phyloP scores from a whole-genome alignment of 2,888 invertebrate genomes.

The Parasteatoda lunata region DNA sequence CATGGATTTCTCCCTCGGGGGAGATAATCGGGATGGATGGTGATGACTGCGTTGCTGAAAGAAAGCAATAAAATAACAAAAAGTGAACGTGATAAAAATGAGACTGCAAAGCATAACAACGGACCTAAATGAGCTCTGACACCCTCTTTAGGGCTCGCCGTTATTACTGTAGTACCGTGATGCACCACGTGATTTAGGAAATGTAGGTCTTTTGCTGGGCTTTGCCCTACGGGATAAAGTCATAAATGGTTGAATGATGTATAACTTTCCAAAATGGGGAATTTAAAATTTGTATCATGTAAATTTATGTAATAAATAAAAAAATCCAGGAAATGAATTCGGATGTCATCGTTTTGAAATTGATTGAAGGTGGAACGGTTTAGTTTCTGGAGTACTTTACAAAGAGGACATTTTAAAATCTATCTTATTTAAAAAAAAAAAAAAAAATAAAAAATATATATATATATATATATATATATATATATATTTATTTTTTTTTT shows the following conservation, averaged over 20 bases:
- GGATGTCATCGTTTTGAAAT: too few relatives aligned
- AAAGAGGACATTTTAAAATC: too few relatives aligned
- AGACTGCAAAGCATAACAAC: conserved; percentile 26
- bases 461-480: too few relatives aligned
- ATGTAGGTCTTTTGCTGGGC: conserved; percentile 23
- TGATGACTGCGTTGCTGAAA: conserved; percentile 41
- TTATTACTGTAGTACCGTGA: conserved; percentile 25
- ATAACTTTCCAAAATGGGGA: neutral
- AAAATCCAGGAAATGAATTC: too few relatives aligned
- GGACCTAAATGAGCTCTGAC: conserved; percentile 48
- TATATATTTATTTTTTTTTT: too few relatives aligned
- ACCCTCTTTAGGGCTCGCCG: conserved; percentile 47
- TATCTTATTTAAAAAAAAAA: too few relatives aligned
- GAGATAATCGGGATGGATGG: conserved; percentile 56
- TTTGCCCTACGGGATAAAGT: conserved; percentile 4
- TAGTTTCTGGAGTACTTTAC: too few relatives aligned
- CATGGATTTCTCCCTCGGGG: conserved; percentile 52
- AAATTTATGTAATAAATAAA: too few relatives aligned
- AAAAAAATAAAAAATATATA: too few relatives aligned
- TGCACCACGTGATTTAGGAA: conserved; percentile 41
- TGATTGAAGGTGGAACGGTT: too few relatives aligned
- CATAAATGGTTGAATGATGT: conserved; percentile 14
- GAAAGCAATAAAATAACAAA: conserved; percentile 13
- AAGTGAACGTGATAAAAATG: conserved; percentile 19
- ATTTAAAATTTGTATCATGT: neutral